These are phyloP conservation scores for Orthosia cruda DNA, from an alignment of 2,888 invertebrate species.

Conservation along the genomic window DNA sequence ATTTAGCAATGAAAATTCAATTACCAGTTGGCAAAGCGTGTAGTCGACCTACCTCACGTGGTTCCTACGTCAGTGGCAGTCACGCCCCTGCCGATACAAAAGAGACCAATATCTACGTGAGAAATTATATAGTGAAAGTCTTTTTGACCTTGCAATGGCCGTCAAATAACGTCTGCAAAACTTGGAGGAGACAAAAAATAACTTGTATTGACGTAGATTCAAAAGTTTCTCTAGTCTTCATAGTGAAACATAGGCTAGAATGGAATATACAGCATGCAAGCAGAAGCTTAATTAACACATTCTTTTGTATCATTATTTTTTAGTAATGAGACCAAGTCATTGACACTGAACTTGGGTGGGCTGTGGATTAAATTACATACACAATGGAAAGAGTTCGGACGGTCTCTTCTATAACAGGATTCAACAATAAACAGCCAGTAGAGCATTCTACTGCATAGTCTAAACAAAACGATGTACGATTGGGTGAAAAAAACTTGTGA, in stretches of 20 bases:
- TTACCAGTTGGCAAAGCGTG: slow-evolving; percentile 77
- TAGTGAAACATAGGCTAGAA: slow-evolving; percentile 5
- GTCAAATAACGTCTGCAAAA: slow-evolving; percentile 11
- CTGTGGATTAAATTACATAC: slow-evolving; percentile 34
- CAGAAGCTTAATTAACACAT: not conserved
- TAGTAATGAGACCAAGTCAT: slow-evolving; percentile 39
- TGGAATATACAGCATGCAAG: slow-evolving; percentile 7
- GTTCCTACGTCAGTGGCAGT: slow-evolving; percentile 73
- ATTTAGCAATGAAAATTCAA: slow-evolving; percentile 68
- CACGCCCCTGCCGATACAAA: slow-evolving; percentile 67
- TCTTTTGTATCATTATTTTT: slow-evolving; percentile 12
- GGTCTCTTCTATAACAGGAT: slow-evolving; percentile 25
- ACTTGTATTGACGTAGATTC: not conserved
- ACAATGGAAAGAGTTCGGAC: slow-evolving; percentile 17
- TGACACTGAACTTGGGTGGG: slow-evolving; percentile 56
- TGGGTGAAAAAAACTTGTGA: slow-evolving; percentile 32
- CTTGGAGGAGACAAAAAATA: slow-evolving; percentile 14
- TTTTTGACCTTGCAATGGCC: slow-evolving; percentile 35
- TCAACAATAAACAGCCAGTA: slow-evolving; percentile 24
- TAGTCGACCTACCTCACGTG: slow-evolving; percentile 83
- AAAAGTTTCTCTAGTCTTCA: slow-evolving; percentile 2
- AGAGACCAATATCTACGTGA: slow-evolving; percentile 58
- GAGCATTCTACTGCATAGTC: no score
- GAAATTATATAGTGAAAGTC: slow-evolving; percentile 40
- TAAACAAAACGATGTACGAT: slow-evolving; percentile 29